Conservation (phyloP, 1,140 invertebrate genomes). For the Drosophila athabasca region DNA sequence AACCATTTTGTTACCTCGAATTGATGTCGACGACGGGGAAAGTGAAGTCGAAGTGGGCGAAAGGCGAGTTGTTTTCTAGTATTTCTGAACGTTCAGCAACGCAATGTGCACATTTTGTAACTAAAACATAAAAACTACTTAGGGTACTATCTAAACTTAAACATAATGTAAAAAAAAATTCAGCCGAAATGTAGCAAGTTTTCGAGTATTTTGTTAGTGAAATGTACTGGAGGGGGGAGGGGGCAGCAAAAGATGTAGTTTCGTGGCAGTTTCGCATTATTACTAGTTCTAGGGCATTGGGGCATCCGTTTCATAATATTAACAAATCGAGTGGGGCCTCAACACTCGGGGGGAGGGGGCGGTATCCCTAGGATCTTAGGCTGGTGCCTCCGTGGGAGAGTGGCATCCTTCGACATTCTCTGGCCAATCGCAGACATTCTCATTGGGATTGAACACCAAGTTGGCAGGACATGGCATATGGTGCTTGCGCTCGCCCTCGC, state of each 20-base stretch:
- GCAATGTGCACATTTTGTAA: constrained; percentile 55
- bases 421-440: constrained; percentile 98
- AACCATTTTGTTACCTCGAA: constrained; percentile 49
- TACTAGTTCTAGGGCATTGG: constrained; percentile 55
- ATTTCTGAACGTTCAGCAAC: constrained; percentile 5
- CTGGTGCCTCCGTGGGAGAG: constrained; percentile 91
- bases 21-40: constrained; percentile 19
- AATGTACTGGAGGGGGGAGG: not conserved
- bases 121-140: constrained; percentile 80
- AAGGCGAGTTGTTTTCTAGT: constrained; percentile 23
- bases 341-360: not conserved
- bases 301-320: constrained; percentile 66
- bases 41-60: constrained; percentile 3
- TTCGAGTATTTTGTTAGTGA: constrained; percentile 68
- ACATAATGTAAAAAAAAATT: constrained; percentile 64
- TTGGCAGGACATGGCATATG: constrained; percentile 98
- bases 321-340: constrained; percentile 48
- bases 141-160: constrained; percentile 68
- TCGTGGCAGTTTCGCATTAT: constrained; percentile 63
- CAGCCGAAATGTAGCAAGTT: constrained; percentile 65
- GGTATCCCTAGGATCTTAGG: constrained; percentile 35
- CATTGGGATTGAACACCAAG: constrained; percentile 95
- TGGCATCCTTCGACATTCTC: constrained; percentile 96
- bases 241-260: constrained; percentile 46
- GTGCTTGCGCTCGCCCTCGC: constrained; percentile 96